Base-by-base conservation (phyloP, 1,140 invertebrate genomes). In the Theocolax elegans region DNA sequence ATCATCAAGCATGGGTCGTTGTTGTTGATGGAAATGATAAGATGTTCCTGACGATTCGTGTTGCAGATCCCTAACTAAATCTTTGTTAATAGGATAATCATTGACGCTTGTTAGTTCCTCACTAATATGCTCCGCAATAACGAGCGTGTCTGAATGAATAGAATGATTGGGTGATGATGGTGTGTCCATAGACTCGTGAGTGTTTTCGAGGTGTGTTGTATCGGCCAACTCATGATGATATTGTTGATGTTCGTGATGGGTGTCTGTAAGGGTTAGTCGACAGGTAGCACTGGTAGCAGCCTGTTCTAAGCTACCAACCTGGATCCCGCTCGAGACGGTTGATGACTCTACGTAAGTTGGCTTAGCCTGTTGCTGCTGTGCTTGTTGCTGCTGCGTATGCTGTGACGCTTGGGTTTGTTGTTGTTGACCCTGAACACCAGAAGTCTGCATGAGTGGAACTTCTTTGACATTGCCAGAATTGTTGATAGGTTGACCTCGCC, bases 311-410 rank as follows among this genome's bases (percentile, higher is more conserved):
- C 66, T 85, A 86, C 85, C 85, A 85, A 86, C 85, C 85, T 86
- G 85, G 80, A 85, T 85, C 75, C 85, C 85, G 74, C 83, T 86
- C 58, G 85, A 84, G 46, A 85, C 84, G 62, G 83, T 86, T 44
- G 85, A 85, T 44, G 84, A 85, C 29, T 86, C 85, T 60, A 85
- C 84, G 69, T 80, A 92, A 27, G 87, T 86, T 71, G 62, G 62
- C 40, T 66, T 67, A 40, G 42, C 23, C 42, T 51, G 62, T 21
- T 40, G 60, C 10, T 19, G 23, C 10, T 63, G 48, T 21, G 40
- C 31, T 54, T 17, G 54, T 31, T 54, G 56, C 21, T 46, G 40
- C n/a, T 29, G 58, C 3, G 23, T 35, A 9, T 25, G 35, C 1
- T 13, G 29, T 15, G 56, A 60, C 0, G 42, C 17, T 6, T 42